Conservation (phyloP, 2,888 invertebrate species). For the Mechanitis mazaeus region DNA sequence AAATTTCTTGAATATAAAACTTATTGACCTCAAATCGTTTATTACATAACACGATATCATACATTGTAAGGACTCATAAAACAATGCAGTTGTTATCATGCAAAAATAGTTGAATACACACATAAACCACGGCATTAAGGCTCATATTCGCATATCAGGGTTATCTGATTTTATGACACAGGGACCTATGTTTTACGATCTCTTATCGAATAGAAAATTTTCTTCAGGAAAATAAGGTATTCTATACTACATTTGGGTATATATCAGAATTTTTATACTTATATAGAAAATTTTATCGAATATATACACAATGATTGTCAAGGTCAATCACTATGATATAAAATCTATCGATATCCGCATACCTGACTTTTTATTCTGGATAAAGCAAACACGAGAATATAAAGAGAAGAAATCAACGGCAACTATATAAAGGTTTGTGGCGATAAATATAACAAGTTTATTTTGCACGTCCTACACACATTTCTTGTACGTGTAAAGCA, state of each 20-base stretch:
- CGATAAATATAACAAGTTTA: constrained; percentile 76
- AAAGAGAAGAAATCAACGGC: constrained; percentile 75
- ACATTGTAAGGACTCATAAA: constrained; percentile 47
- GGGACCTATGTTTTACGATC: constrained; percentile 68
- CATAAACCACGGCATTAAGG: constrained; percentile 51
- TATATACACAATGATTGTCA: too few species aligned
- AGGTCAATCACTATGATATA: constrained; percentile 8
- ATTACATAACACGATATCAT: constrained; percentile 58
- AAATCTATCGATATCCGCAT: constrained; percentile 54
- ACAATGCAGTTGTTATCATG: constrained; percentile 54
- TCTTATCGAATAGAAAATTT: constrained; percentile 67
- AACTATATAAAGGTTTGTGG: constrained; percentile 75
- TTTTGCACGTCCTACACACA: constrained; percentile 75
- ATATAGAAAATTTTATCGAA: too few species aligned
- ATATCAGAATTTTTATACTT: constrained; percentile 1
- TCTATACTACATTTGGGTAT: constrained; percentile 20
- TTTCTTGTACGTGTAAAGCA: constrained; percentile 48
- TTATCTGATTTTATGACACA: constrained; percentile 60
- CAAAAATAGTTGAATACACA: constrained; percentile 51
- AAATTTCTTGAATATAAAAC: constrained; percentile 72
- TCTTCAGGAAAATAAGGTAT: constrained; percentile 55
- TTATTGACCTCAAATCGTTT: constrained; percentile 65
- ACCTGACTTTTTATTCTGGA: constrained; percentile 66
- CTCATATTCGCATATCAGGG: constrained; percentile 51
- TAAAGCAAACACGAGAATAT: constrained; percentile 73